These are phyloP conservation scores for Synergus laeviventris DNA, from an alignment of 2,888 invertebrate species.

Conservation along the genomic window DNA sequence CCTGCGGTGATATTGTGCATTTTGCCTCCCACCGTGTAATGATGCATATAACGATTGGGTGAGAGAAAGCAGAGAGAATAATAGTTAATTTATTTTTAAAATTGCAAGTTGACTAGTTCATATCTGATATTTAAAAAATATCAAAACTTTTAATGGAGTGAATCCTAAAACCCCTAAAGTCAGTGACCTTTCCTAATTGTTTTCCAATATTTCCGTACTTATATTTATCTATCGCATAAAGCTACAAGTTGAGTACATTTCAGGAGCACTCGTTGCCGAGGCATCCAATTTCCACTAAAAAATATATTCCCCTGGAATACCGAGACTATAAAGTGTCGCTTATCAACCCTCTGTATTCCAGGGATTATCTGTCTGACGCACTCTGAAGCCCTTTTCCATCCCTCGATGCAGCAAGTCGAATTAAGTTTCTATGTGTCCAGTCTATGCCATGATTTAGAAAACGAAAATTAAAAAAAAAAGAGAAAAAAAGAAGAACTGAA, in stretches of 20 bases:
- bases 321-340: slow-evolving; percentile 26
- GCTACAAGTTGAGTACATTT: slow-evolving; percentile 27
- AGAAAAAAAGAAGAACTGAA: not conserved
- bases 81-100: no score
- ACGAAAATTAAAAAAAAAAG: not conserved
- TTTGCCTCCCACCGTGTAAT: not conserved
- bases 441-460: slow-evolving; percentile 1
- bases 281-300: slow-evolving; percentile 38
- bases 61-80: not conserved
- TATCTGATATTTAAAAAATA: not conserved
- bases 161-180: not conserved
- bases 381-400: slow-evolving; percentile 1
- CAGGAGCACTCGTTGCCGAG: slow-evolving; percentile 1
- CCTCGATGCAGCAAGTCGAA: not conserved
- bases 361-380: slow-evolving; percentile 35
- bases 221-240: slow-evolving; percentile 35
- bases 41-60: not conserved
- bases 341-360: slow-evolving; percentile 30
- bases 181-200: slow-evolving; percentile 9
- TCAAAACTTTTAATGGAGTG: not conserved
- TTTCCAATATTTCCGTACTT: slow-evolving; percentile 37
- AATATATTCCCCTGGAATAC: slow-evolving; percentile 27
- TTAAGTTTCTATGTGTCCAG: not conserved
- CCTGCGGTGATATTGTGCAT: not conserved
- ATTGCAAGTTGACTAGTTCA: no score